Evolutionary conservation across 1,140 invertebrate genomes (phyloP), one percentile per base, ranked within the genome.

Genomic region (Aricia agestis): DNA sequence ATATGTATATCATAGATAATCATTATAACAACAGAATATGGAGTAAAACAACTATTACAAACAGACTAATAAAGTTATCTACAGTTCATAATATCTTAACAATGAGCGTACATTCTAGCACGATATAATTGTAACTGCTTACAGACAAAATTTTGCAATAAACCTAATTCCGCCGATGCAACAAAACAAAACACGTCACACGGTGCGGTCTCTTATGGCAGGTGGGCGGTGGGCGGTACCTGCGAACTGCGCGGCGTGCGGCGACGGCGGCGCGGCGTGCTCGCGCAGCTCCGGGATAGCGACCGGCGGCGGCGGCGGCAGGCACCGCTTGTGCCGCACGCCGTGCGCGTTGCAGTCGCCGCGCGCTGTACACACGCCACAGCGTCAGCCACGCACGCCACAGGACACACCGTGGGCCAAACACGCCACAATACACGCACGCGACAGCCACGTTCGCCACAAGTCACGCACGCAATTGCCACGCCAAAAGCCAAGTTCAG

Each of bases 211-310:
- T 9, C 36, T 36, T 7, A 36, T 36, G 36, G 6, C 36, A 11
- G 31, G 25, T 36, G 36, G 18, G 32, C 5, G 41, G 52, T 45
- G 17, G 6, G 36, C 52, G 61, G 63, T 87, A 92, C 91, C 91
- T 92, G 90, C 83, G 83, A 90, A 89, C 76, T 86, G 88, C 76
- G 77, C 59, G 70, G 79, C 70, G 78, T 69, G 71, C 10, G 59
- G 94, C 92, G 91, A 94, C 94, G 88, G 86, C 93, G 77, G 90
- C 74, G 91, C 61, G 74, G 57, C 90, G 94, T 95, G 95, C 92
- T 95, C 95, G 91, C 96, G 95, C 90, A 97, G 94, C 94, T 97
- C 95, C 90, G 96, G 96, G 91, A 97, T 97, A 89, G 95, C 94
- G 87, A 93, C 94, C 80, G 94, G 93, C 83, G 93, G 83, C 84